Conservation (phyloP, 2,888 invertebrate species). For the Dorcus parallelipipedus region DNA sequence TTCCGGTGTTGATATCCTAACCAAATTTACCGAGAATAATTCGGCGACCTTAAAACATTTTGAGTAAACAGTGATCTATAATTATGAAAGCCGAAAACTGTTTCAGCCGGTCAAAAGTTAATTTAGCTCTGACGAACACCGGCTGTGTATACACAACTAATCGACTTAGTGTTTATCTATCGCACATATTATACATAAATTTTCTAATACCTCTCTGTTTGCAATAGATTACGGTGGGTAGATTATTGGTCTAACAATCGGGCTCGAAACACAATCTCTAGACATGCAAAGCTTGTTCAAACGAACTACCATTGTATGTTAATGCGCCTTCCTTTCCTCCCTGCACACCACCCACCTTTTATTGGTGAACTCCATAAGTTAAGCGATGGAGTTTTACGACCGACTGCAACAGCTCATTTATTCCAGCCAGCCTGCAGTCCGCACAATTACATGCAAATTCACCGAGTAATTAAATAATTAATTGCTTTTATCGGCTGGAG, state of each 20-base stretch:
- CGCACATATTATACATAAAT: constrained; percentile 1
- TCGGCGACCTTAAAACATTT: too few species aligned
- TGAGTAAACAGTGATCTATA: too few species aligned
- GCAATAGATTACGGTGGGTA: background rate
- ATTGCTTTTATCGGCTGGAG: too few species aligned
- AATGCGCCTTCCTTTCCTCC: background rate
- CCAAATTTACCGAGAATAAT: too few species aligned
- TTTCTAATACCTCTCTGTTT: constrained; percentile 1
- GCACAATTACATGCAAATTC: too few species aligned
- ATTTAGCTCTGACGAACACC: too few species aligned
- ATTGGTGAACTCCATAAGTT: background rate
- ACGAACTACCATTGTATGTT: constrained; percentile 3
- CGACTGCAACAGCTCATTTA: background rate
- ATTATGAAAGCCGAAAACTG: too few species aligned
- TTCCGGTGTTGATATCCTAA: too few species aligned
- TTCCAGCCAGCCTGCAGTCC: background rate
- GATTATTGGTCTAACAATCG: constrained; percentile 1
- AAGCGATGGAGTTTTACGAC: background rate
- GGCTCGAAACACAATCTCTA: background rate
- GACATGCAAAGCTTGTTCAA: constrained; percentile 3
- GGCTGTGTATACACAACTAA: background rate
- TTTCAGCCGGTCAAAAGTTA: too few species aligned
- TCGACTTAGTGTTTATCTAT: constrained; percentile 2
- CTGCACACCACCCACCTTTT: background rate
- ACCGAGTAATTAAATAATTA: too few species aligned